Conservation (phyloP, 2,888 invertebrate species). For the Trichopria drosophilae region DNA sequence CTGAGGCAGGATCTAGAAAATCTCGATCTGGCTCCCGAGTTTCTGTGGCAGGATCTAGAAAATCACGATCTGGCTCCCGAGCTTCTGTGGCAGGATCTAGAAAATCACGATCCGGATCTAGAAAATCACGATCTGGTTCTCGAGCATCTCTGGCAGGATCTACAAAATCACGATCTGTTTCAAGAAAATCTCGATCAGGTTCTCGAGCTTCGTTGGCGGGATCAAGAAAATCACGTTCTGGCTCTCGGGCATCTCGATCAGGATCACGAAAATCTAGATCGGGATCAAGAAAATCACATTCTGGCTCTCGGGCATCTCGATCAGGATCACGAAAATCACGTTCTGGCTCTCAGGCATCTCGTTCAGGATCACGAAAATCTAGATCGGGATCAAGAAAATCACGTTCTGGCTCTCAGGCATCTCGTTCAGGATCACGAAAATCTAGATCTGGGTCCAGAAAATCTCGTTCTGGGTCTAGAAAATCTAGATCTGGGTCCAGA, state of each 20-base stretch:
- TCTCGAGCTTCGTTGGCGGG: slow-evolving; percentile 41
- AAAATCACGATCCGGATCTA: slow-evolving; percentile 38
- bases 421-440: slow-evolving; percentile 24
- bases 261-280: slow-evolving; percentile 47
- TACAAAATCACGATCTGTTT: slow-evolving; percentile 40
- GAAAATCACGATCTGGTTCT: slow-evolving; percentile 41
- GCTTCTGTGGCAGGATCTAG: slow-evolving; percentile 32
- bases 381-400: slow-evolving; percentile 38
- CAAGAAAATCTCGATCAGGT: slow-evolving; percentile 38
- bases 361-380: slow-evolving; percentile 42
- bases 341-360: slow-evolving; percentile 44
- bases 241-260: slow-evolving; percentile 44
- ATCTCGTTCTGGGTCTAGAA: slow-evolving; percentile 40
- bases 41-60: no score
- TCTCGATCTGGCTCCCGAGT: slow-evolving; percentile 33
- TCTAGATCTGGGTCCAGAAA: slow-evolving; percentile 39
- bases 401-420: slow-evolving; percentile 45
- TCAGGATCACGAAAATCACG: slow-evolving; percentile 36
- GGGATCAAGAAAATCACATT: slow-evolving; percentile 33
- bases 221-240: slow-evolving; percentile 41
- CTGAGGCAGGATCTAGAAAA: slow-evolving; percentile 41
- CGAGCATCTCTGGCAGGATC: slow-evolving; percentile 35
- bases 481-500: slow-evolving; percentile 35
- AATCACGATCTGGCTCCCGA: slow-evolving; percentile 42
- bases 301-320: slow-evolving; percentile 40